These are phyloP conservation scores for Anthopleura sola DNA, from an alignment of 64 coral and sea anemone genomes.

Conservation along the genomic window DNA sequence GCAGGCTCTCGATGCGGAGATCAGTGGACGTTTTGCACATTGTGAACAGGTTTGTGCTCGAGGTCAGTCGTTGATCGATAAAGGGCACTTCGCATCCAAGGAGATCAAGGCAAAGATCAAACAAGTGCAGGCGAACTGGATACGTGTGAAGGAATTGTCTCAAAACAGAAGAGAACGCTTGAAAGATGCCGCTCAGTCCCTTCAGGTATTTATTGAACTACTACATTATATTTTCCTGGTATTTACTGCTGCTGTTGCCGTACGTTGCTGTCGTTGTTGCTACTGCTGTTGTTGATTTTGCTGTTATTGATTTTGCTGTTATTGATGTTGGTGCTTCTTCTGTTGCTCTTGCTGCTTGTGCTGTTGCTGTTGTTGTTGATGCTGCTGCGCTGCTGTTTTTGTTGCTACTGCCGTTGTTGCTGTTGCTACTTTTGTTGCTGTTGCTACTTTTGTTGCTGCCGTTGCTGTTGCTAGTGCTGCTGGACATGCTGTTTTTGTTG, in stretches of 20 bases:
- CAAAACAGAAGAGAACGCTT: conserved; percentile 85
- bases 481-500: background rate
- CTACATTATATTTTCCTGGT: no score
- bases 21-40: conserved; percentile 72
- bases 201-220: conserved; percentile 56
- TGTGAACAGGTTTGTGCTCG: conserved; percentile 73
- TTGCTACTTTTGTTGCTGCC: background rate
- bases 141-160: conserved; percentile 69
- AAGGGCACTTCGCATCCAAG: conserved; percentile 79
- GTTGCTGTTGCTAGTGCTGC: background rate
- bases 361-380: background rate
- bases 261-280: background rate
- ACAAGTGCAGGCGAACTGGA: conserved; percentile 84
- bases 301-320: background rate
- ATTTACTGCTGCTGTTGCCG: background rate
- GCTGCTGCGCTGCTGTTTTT: background rate
- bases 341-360: background rate
- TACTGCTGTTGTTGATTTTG: background rate
- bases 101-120: conserved; percentile 95
- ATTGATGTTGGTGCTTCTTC: background rate
- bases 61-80: conserved; percentile 74
- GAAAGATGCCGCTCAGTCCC: conserved; percentile 94
- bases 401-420: background rate
- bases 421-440: background rate
- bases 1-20: conserved; percentile 69